Conservation (phyloP, 2,113 vertebrate genomes). For the Oriolus oriolus region DNA sequence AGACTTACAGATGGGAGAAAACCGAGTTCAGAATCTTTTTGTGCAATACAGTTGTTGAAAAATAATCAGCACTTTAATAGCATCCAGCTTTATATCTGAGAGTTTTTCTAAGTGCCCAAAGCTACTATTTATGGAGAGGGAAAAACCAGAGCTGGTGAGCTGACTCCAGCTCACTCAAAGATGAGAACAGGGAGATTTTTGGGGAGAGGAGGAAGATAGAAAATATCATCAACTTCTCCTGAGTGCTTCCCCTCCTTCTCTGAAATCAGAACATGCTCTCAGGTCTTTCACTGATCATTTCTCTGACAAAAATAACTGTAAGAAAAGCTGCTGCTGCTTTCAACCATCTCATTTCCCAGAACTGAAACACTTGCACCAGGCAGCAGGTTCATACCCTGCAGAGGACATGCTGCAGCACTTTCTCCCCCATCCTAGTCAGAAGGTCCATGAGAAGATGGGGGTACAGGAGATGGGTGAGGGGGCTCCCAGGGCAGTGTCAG, state of each 20-base stretch:
- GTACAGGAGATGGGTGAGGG: neutral
- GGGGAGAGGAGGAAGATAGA: neutral
- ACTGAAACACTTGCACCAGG: neutral
- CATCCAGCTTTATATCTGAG: neutral
- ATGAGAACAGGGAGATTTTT: neutral
- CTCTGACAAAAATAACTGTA: neutral
- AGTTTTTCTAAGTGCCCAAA: neutral
- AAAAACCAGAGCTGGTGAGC: neutral
- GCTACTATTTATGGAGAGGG: neutral
- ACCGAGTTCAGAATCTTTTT: neutral
- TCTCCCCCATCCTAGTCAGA: neutral
- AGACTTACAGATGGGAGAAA: slow-evolving; percentile 25
- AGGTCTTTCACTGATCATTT: neutral
- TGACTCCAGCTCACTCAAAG: neutral
- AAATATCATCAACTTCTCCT: neutral
- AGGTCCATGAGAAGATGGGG: neutral
- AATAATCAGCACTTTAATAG: neutral
- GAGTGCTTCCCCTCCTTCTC: neutral
- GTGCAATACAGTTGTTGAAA: neutral
- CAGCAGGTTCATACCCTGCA: neutral
- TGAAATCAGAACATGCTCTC: neutral
- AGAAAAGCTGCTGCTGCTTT: neutral
- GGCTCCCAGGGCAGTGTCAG: neutral
- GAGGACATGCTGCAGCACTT: neutral
- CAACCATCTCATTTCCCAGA: neutral